Evolutionary conservation across 2,113 vertebrate genomes (phyloP).

Genomic region (Erythrocercus mccallii): DNA sequence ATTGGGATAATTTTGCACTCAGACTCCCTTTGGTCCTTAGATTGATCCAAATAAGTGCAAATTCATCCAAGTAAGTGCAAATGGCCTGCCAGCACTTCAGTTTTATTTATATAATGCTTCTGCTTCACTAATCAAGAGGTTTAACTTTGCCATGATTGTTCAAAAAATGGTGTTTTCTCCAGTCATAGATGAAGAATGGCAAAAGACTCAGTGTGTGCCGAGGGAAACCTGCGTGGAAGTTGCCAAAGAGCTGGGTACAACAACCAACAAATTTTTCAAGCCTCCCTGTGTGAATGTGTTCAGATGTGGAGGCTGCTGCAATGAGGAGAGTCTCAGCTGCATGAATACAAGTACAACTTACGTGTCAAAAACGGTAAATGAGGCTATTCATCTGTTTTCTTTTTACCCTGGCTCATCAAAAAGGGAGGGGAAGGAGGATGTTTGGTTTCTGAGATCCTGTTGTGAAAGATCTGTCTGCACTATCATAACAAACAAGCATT

Average conservation of each 20-base stretch:
- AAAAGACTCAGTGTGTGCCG: slow-evolving; percentile 91
- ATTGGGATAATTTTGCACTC: slow-evolving; percentile 6
- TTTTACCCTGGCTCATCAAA: neutral
- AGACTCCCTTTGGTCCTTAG: neutral
- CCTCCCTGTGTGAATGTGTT: slow-evolving; percentile 92
- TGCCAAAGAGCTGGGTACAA: slow-evolving; percentile 87
- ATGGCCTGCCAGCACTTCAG: neutral
- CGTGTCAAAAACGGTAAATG: slow-evolving; percentile 90
- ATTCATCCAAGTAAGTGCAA: slow-evolving; percentile 1
- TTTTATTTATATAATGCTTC: slow-evolving; percentile 13
- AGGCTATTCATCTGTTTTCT: neutral
- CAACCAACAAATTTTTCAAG: slow-evolving; percentile 91
- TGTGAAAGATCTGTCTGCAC: slow-evolving; percentile 19
- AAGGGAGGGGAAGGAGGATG: slow-evolving; percentile 16
- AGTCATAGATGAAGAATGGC: slow-evolving; percentile 98
- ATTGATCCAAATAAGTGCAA: neutral
- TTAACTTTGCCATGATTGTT: neutral
- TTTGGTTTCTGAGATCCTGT: slow-evolving; percentile 40
- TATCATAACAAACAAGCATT: slow-evolving; percentile 28
- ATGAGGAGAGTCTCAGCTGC: slow-evolving; percentile 88
- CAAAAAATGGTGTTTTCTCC: slow-evolving; percentile 11
- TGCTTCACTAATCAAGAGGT: neutral
- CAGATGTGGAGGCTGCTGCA: slow-evolving; percentile 94
- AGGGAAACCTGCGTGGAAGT: slow-evolving; percentile 93
- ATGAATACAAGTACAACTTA: slow-evolving; percentile 87